Percentiles rank a stretch among this genome's conserved stretches.
Evolutionary conservation across 2,113 vertebrate species (phyloP).

Genomic region (Tupaia tana): DNA sequence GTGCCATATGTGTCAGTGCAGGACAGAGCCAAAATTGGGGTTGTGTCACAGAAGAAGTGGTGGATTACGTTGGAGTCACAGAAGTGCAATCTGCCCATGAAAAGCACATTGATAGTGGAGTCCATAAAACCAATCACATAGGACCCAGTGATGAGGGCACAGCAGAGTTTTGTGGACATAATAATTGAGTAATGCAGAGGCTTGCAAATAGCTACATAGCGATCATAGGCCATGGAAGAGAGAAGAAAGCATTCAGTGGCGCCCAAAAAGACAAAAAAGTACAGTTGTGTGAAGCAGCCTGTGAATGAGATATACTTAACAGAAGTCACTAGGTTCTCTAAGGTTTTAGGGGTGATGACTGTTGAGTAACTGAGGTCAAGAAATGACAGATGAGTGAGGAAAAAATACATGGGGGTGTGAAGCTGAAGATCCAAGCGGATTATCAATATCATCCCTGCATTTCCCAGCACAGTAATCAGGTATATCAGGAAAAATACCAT

Average conservation of each 20-base stretch:
- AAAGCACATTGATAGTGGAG: background rate
- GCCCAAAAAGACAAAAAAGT: background rate
- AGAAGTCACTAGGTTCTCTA: background rate
- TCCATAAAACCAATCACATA: constrained; percentile 32
- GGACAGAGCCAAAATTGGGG: constrained; percentile 31
- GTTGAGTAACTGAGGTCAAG: constrained; percentile 60
- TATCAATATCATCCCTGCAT: constrained; percentile 1
- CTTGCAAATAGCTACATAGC: constrained; percentile 52
- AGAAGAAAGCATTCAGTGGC: constrained; percentile 33
- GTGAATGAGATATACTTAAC: background rate
- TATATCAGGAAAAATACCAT: constrained; percentile 42
- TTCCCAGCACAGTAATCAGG: constrained; percentile 50
- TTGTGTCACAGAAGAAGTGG: constrained; percentile 77
- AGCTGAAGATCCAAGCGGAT: background rate
- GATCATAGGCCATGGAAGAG: constrained; percentile 64
- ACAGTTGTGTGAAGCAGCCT: constrained; percentile 57
- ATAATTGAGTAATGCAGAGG: constrained; percentile 28
- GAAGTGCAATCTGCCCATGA: constrained; percentile 37
- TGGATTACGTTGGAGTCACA: constrained; percentile 62
- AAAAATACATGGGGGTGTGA: constrained; percentile 42
- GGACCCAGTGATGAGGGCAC: background rate
- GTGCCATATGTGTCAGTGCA: constrained; percentile 47
- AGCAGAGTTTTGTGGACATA: background rate
- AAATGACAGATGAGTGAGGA: background rate
- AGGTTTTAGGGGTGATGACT: constrained; percentile 63